Base-by-base conservation (phyloP, 2,888 invertebrate genomes). In the Papilio elwesi region DNA sequence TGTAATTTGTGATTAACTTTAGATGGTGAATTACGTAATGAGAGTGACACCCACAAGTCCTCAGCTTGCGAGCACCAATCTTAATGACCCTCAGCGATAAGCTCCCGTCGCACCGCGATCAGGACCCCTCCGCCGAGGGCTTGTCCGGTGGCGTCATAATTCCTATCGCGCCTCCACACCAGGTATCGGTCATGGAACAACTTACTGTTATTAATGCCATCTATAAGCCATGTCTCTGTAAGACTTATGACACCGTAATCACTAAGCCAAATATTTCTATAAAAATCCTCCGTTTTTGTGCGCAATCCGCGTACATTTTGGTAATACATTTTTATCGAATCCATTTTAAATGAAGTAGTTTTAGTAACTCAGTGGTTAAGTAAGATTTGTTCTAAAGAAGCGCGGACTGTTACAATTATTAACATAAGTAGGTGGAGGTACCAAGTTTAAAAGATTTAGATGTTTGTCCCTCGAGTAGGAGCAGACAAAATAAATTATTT, bases 201-300 rank as follows among this genome's bases (percentile, higher is more conserved):
- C 48, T 76, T 73, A 43, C 49, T 26, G 26, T 74, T 53, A 7
- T 8, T 43, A n/a, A 76, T 16, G 47, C 70, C 55, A 53, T 67
- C 62, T 11, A 70, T 51, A n/a, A 74, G 57, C 74, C 75, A 75
- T 26, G 73, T 73, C 49, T 75, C 74, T 5, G 73, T 68, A 11
- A 73, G n/a, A 10, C 64, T 52, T 62, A 75, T 73, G 26, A 73
- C 16, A 26, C 71, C 71, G 43, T 71, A 73, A 10, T 16, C 53
- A 53, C 53, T 10, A 9, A 15, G 53, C 15, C 53, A 55, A 1
- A 75, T 15, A 59, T 66, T 73, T 48, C 72, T 70, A 26, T 73
- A 64, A 11, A 75, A 71, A n/a, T n/a, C 38, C 11, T 10, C 12
- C 15, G 65, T 68, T 47, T 75, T 75, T 16, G 73, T 71, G 16